phyloP scores from a whole-genome alignment of 2,113 vertebrate species.

The Octodon degus region DNA sequence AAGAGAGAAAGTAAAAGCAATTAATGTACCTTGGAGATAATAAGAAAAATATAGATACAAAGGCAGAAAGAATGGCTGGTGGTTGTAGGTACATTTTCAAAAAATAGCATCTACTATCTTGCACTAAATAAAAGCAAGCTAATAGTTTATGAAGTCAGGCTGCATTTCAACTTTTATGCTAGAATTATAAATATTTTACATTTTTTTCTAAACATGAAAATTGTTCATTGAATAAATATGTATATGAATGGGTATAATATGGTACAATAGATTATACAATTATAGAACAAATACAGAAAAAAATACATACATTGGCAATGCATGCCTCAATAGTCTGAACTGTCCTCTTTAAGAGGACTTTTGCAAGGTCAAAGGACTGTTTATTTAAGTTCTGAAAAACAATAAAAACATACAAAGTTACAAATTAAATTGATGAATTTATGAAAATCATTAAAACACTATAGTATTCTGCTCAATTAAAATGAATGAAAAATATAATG shows the following conservation, averaged over 20 bases:
- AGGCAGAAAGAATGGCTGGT: background rate
- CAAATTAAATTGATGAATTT: constrained; percentile 40
- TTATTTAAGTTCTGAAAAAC: constrained; percentile 97
- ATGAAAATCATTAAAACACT: background rate
- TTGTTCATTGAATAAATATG: background rate
- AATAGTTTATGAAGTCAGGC: background rate
- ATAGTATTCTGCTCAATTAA: constrained; percentile 6
- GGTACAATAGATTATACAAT: background rate
- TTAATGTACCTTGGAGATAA: background rate
- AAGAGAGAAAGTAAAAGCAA: background rate
- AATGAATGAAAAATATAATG: constrained; percentile 41
- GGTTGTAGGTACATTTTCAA: background rate
- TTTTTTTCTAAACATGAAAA: constrained; percentile 48
- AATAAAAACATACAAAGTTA: constrained; percentile 59
- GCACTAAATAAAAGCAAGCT: background rate
- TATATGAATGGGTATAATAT: constrained; percentile 7
- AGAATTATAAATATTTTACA: background rate
- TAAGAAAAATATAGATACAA: background rate
- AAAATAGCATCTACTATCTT: background rate
- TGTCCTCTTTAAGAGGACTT: constrained; percentile 97
- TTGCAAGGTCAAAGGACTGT: constrained; percentile 98
- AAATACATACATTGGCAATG: constrained; percentile 96
- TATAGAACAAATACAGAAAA: constrained; percentile 34
- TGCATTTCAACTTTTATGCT: background rate
- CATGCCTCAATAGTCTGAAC: constrained; percentile 98